Evolutionary conservation across 2,888 invertebrate species (phyloP).

Genomic region (Agrochola macilenta): DNA sequence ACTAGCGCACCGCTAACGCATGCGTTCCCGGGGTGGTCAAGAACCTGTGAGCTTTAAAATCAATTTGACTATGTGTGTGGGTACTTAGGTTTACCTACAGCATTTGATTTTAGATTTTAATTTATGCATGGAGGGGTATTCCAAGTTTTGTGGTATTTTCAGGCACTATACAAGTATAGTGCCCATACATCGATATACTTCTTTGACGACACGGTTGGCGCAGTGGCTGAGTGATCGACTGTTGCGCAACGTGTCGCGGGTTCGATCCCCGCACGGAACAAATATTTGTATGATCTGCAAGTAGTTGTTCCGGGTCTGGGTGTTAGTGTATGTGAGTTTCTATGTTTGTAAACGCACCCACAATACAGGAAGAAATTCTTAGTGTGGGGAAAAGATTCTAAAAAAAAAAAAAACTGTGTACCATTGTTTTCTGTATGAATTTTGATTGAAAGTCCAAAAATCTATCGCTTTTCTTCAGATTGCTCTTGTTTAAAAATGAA

Average conservation of each 20-base stretch:
- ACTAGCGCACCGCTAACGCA: conserved; percentile 63
- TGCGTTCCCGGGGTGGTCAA: conserved; percentile 62
- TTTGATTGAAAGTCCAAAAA: background rate
- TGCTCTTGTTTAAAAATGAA: background rate
- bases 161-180: background rate
- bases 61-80: conserved; percentile 56
- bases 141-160: background rate
- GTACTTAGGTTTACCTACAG: conserved; percentile 35
- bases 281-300: no score
- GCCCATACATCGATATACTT: no score
- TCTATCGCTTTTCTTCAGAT: background rate
- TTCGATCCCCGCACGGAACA: no score
- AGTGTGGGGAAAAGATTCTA: no score
- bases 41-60: conserved; percentile 53
- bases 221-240: no score
- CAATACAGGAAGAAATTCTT: no score
- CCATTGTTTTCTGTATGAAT: background rate
- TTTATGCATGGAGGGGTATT: conserved; percentile 17
- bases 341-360: no score
- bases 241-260: no score
- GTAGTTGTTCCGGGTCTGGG: no score
- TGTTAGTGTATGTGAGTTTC: no score
- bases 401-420: no score
- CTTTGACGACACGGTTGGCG: no score
- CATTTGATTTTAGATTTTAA: conserved; percentile 7